A percentile compares a stretch with the other conserved stretches of the same genome.
Evolutionary conservation across 2,113 vertebrate genomes (phyloP).

Genomic region (Phylloscopus trochiloides): DNA sequence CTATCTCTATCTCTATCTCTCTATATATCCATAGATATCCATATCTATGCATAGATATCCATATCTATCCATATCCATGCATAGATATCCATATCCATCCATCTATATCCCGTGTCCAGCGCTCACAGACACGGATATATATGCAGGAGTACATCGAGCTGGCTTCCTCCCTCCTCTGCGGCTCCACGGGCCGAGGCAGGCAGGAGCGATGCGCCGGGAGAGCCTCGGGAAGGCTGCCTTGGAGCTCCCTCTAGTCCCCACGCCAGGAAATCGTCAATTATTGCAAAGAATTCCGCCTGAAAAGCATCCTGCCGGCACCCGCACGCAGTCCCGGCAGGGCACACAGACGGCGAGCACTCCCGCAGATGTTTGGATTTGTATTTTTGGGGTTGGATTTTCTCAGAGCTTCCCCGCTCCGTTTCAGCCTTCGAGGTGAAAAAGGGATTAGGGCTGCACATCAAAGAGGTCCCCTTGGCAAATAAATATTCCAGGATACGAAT

Average conservation of each 20-base stretch:
- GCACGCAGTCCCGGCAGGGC: fast-evolving
- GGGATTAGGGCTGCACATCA: fast-evolving
- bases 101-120: not conserved
- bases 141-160: not conserved
- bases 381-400: not conserved
- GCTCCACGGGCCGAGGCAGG: fast-evolving
- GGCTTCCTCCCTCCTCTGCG: not conserved
- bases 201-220: fast-evolving
- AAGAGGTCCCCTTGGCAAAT: fast-evolving
- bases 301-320: fast-evolving
- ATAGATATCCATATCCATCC: too few relatives aligned
- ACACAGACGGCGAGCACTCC: fast-evolving
- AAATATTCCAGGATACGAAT: too few relatives aligned
- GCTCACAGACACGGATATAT: not conserved
- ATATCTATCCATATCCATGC: not conserved
- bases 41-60: not conserved
- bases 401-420: not conserved
- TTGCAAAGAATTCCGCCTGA: fast-evolving
- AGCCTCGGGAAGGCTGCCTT: not conserved
- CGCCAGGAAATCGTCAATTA: not conserved
- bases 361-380: fast-evolving
- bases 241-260: conserved; percentile 61
- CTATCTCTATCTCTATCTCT: too few relatives aligned
- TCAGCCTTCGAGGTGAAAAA: not conserved
- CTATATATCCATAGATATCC: not conserved